Percentiles rank a stretch among this genome's conserved stretches.
Evolutionary conservation across 2,888 invertebrate genomes (phyloP).

Genomic region (Nudaria mundana): DNA sequence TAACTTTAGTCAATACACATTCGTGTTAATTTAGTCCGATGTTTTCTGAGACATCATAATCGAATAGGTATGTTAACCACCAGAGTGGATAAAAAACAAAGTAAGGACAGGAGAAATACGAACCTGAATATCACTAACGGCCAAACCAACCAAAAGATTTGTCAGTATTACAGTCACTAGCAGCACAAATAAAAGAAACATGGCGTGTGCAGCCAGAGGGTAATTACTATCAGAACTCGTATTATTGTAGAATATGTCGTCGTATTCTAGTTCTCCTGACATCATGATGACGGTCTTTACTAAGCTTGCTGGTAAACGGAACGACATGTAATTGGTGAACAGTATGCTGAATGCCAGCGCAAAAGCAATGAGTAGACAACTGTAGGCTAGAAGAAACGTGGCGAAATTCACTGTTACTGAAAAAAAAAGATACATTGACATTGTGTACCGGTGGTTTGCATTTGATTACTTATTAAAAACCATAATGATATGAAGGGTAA

Average conservation of each 20-base stretch:
- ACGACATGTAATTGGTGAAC: slow-evolving; percentile 88
- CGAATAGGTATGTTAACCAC: background rate
- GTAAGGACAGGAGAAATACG: background rate
- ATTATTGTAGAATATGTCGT: slow-evolving; percentile 88
- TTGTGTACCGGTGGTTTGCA: too few species aligned
- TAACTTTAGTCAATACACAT: too few species aligned
- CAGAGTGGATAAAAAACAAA: background rate
- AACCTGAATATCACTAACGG: slow-evolving; percentile 91
- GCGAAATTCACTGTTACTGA: slow-evolving; percentile 90
- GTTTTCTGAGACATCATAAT: too few species aligned
- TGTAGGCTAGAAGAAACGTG: slow-evolving; percentile 90
- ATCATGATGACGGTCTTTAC: slow-evolving; percentile 93
- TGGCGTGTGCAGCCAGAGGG: slow-evolving; percentile 87
- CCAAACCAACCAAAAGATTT: slow-evolving; percentile 91
- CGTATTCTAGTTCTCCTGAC: slow-evolving; percentile 93
- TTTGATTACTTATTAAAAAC: too few species aligned
- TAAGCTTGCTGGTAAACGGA: slow-evolving; percentile 83
- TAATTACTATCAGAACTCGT: slow-evolving; percentile 79
- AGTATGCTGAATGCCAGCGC: slow-evolving; percentile 91
- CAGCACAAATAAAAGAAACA: slow-evolving; percentile 89
- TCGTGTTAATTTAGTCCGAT: too few species aligned
- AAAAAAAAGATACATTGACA: too few species aligned
- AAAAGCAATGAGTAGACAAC: slow-evolving; percentile 90
- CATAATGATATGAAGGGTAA: too few species aligned
- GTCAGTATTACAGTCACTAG: slow-evolving; percentile 91